These are phyloP conservation scores for Vireo griseus DNA, from an alignment of 2,797 vertebrate genomes.

Conservation along the genomic window DNA sequence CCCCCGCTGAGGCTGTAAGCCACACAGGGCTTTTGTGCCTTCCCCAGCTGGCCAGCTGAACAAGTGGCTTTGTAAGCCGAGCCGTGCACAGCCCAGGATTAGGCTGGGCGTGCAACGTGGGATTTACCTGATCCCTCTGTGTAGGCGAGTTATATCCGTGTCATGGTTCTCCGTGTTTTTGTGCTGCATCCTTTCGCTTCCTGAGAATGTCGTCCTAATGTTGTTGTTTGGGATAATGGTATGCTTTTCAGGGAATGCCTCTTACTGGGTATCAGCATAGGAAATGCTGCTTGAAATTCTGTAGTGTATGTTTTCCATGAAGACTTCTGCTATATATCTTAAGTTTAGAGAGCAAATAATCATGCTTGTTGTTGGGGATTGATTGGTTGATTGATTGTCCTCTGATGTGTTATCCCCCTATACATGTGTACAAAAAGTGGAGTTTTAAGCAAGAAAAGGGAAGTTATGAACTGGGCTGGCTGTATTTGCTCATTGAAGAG, in stretches of 20 bases:
- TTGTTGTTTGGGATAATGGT: background rate
- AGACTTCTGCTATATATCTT: background rate
- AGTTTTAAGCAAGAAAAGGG: background rate
- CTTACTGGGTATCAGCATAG: background rate
- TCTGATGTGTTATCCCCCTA: background rate
- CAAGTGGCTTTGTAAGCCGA: background rate
- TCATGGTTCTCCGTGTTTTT: background rate
- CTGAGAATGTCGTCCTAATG: background rate
- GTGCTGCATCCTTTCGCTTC: background rate
- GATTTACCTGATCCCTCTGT: background rate
- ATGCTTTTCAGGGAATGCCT: background rate
- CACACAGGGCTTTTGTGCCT: background rate
- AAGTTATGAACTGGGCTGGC: background rate
- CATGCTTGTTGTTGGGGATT: background rate
- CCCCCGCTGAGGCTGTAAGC: background rate
- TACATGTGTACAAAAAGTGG: background rate
- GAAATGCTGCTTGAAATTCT: background rate
- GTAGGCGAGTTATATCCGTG: background rate
- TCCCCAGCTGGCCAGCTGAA: conserved; percentile 22
- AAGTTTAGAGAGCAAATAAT: background rate
- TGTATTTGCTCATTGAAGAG: background rate
- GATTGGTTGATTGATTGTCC: background rate
- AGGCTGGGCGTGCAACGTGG: rapidly evolving
- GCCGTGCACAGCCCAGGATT: background rate
- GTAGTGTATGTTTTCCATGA: background rate